These are phyloP conservation scores for Dendrolimus punctatus DNA, from an alignment of 1,140 invertebrate genomes.

Conservation along the genomic window DNA sequence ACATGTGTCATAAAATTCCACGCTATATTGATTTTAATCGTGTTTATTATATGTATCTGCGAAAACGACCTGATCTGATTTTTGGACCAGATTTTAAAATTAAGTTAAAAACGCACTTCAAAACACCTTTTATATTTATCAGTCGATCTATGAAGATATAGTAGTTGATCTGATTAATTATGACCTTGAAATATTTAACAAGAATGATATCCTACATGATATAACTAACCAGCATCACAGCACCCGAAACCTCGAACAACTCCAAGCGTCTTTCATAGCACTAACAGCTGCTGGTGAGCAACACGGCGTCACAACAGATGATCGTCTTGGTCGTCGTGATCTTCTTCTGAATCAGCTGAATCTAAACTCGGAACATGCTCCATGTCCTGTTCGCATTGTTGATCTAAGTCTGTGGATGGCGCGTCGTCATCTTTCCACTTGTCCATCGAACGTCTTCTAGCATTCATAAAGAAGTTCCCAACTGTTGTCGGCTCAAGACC, in stretches of 20 bases:
- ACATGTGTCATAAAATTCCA: too few species aligned
- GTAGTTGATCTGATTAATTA: too few species aligned
- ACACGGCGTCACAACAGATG: slow-evolving; percentile 65
- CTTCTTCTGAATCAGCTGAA: slow-evolving; percentile 58
- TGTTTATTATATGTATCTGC: too few species aligned
- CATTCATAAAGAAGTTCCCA: slow-evolving; percentile 99
- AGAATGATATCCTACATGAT: too few species aligned
- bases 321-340: slow-evolving; percentile 61
- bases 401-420: slow-evolving; percentile 52
- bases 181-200: too few species aligned
- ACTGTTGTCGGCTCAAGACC: slow-evolving; percentile 98
- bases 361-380: slow-evolving; percentile 59
- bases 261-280: slow-evolving; percentile 48
- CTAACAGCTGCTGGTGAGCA: slow-evolving; percentile 50
- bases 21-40: too few species aligned
- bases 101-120: too few species aligned
- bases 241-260: slow-evolving; percentile 26
- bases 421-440: slow-evolving; percentile 96
- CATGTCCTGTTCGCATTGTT: slow-evolving; percentile 53
- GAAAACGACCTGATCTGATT: too few species aligned
- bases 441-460: slow-evolving; percentile 96
- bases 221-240: slow-evolving; percentile 1
- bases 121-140: too few species aligned
- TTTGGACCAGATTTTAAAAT: too few species aligned
- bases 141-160: too few species aligned